phyloP scores from a whole-genome alignment of 2,888 invertebrate genomes.

The Hyposoter dolosus region DNA sequence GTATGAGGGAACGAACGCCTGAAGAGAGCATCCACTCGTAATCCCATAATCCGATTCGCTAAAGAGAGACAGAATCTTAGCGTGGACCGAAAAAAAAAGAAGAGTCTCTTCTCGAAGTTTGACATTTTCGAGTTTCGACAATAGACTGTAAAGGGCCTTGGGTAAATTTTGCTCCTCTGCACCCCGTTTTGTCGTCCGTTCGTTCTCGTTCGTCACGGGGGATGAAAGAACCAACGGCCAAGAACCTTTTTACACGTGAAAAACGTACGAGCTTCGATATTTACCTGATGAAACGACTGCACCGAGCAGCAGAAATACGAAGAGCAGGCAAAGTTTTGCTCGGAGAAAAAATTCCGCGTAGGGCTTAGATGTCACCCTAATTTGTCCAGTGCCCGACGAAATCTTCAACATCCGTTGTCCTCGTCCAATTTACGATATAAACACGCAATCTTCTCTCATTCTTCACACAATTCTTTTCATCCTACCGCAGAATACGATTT shows the following conservation, averaged over 20 bases:
- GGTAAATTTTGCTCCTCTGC: constrained; percentile 62
- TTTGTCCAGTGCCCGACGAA: constrained; percentile 74
- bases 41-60: constrained; percentile 83
- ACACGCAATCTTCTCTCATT: constrained; percentile 63
- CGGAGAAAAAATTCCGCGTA: constrained; percentile 73
- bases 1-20: constrained; percentile 41
- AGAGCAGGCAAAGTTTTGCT: background rate
- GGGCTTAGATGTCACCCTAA: constrained; percentile 79
- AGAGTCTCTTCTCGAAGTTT: constrained; percentile 76
- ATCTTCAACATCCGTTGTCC: constrained; percentile 63
- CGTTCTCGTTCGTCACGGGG: constrained; percentile 69
- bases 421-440: constrained; percentile 63
- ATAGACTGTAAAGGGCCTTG: constrained; percentile 77
- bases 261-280: constrained; percentile 55
- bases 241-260: constrained; percentile 63
- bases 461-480: constrained; percentile 51
- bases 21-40: constrained; percentile 70
- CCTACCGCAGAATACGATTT: constrained; percentile 16
- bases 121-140: constrained; percentile 82
- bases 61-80: constrained; percentile 62
- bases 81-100: constrained; percentile 14
- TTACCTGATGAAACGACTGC: constrained; percentile 61
- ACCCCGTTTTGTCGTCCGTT: constrained; percentile 51
- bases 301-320: constrained; percentile 27
- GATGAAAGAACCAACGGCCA: constrained; percentile 67